Evolutionary conservation across 2,797 vertebrate species (phyloP).

Genomic region (Micrastur ruficollis): DNA sequence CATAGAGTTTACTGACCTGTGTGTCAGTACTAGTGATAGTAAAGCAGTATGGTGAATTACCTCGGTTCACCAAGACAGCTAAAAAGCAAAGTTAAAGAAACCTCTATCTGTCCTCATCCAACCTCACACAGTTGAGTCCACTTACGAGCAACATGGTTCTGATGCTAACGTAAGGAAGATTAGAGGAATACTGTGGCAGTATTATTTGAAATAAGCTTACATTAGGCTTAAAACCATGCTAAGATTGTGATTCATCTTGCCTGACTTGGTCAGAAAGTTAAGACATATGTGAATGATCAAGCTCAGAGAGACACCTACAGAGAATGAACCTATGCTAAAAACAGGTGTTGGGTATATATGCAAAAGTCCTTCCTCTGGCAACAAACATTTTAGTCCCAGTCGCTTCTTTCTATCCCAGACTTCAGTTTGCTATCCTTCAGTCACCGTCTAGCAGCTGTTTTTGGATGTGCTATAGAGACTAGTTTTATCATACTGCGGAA

Average conservation of each 20-base stretch:
- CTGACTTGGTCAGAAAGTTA: neutral
- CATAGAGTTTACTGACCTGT: neutral
- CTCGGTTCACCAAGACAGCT: neutral
- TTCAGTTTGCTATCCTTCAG: neutral
- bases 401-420: neutral
- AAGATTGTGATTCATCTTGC: neutral
- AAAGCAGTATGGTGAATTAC: neutral
- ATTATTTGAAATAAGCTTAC: neutral
- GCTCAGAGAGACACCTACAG: neutral
- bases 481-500: neutral
- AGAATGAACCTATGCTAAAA: neutral
- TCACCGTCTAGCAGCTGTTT: neutral
- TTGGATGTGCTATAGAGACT: neutral
- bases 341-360: neutral
- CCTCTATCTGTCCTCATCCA: neutral
- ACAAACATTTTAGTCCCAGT: neutral
- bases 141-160: neutral
- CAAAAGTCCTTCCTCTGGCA: neutral
- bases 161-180: neutral
- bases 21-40: neutral
- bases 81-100: neutral
- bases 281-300: neutral
- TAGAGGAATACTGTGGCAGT: neutral
- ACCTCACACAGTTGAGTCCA: neutral
- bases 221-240: neutral